A percentile compares a stretch with the other conserved stretches of the same genome.
Evolutionary conservation across 2,888 invertebrate species (phyloP).

Genomic region (Aphidius colemani): DNA sequence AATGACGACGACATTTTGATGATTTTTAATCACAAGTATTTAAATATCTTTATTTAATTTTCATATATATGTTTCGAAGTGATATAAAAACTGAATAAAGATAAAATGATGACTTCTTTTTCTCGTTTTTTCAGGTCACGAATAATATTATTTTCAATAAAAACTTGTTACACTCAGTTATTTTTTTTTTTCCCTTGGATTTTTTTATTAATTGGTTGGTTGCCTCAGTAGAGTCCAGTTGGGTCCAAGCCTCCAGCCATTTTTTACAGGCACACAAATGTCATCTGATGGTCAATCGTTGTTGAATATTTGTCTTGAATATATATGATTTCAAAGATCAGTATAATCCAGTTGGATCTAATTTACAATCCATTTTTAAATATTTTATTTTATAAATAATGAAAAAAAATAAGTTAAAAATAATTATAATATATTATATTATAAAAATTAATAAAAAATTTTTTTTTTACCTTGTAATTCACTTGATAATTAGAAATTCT

Average conservation of each 20-base stretch:
- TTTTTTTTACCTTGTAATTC: constrained; percentile 5
- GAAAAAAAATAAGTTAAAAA: background rate
- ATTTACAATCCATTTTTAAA: constrained; percentile 19
- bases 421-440: constrained; percentile 2
- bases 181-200: constrained; percentile 1
- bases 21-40: too few species aligned
- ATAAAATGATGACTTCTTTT: background rate
- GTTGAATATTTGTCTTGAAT: constrained; percentile 5
- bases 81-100: too few species aligned
- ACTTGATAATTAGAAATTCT: background rate
- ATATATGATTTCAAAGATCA: constrained; percentile 15
- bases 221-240: constrained; percentile 45
- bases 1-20: constrained; percentile 30
- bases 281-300: background rate
- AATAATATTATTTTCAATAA: background rate
- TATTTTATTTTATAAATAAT: too few species aligned
- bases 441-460: background rate
- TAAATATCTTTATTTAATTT: too few species aligned
- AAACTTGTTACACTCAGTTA: background rate
- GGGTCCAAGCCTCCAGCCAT: constrained; percentile 44
- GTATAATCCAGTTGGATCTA: constrained; percentile 30
- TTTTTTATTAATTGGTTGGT: background rate
- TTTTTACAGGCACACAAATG: constrained; percentile 22
- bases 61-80: too few species aligned
- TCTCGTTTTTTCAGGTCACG: background rate